Conservation (phyloP, 2,888 invertebrate genomes). For the Malthinus flaveolus region DNA sequence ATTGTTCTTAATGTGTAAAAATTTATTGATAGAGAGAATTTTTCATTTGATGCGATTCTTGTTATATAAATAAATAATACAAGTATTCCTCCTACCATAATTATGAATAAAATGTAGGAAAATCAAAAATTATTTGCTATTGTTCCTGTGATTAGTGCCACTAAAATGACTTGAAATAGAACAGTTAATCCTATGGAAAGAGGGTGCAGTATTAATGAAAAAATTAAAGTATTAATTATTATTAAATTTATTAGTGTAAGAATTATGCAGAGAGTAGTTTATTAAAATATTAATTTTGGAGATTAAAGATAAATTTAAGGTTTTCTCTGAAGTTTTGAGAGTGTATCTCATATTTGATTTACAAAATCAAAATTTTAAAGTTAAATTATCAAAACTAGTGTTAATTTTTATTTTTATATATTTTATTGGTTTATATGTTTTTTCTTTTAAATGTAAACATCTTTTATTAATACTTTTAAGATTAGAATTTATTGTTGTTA, state of each 20-base stretch:
- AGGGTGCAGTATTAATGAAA: slow-evolving; percentile 57
- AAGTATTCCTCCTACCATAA: slow-evolving; percentile 66
- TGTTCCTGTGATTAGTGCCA: slow-evolving; percentile 56
- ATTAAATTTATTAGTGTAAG: slow-evolving; percentile 38
- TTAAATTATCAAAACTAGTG: slow-evolving; percentile 69
- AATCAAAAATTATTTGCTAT: slow-evolving; percentile 61
- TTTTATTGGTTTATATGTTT: slow-evolving; percentile 58
- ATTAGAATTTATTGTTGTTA: slow-evolving; percentile 64
- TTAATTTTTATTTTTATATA: slow-evolving; percentile 57
- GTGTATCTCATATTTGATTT: slow-evolving; percentile 63
- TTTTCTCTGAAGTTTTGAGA: slow-evolving; percentile 67
- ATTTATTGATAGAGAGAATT: slow-evolving; percentile 53
- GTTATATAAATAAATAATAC: slow-evolving; percentile 68
- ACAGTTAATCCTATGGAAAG: slow-evolving; percentile 60
- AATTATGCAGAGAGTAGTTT: slow-evolving; percentile 64
- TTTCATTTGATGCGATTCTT: slow-evolving; percentile 65
- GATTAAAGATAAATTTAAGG: slow-evolving; percentile 61
- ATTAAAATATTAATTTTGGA: slow-evolving; percentile 71
- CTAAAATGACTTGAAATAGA: slow-evolving; percentile 59
- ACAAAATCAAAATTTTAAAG: slow-evolving; percentile 69
- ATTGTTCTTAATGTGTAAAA: slow-evolving; percentile 43
- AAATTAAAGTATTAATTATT: slow-evolving; percentile 51
- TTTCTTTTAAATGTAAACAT: slow-evolving; percentile 62
- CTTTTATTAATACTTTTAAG: slow-evolving; percentile 63
- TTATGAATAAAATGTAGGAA: slow-evolving; percentile 64